Conservation (phyloP, 2,888 invertebrate genomes). For the Nymphalis polychloros region DNA sequence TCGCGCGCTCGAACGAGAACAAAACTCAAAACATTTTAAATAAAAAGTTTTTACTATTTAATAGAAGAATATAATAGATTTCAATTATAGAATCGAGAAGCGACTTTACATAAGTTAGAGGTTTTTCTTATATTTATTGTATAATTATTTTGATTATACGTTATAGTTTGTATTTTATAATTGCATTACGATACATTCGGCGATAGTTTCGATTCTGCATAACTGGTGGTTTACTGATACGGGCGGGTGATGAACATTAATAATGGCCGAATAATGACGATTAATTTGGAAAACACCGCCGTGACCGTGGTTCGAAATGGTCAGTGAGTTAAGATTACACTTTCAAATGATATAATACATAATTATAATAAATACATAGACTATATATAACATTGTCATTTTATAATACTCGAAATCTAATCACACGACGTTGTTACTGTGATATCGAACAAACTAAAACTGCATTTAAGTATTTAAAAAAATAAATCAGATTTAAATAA, state of each 20-base stretch:
- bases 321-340: slow-evolving; percentile 37
- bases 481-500: background rate
- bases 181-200: background rate
- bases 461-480: background rate
- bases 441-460: background rate
- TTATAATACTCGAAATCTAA: slow-evolving; percentile 1
- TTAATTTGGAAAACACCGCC: slow-evolving; percentile 65
- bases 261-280: slow-evolving; percentile 51
- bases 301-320: slow-evolving; percentile 61
- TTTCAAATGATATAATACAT: slow-evolving; percentile 39
- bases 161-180: no score
- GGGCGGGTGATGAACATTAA: slow-evolving; percentile 47
- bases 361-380: slow-evolving; percentile 26
- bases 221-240: slow-evolving; percentile 12
- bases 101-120: no score
- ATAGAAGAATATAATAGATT: no score
- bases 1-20: no score
- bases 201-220: slow-evolving; percentile 29
- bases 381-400: background rate
- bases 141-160: no score
- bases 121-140: no score
- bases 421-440: slow-evolving; percentile 20
- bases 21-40: no score
- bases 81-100: no score
- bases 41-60: no score